phyloP scores from a whole-genome alignment of 2,797 vertebrate genomes.

The Enteromius paludinosus region DNA sequence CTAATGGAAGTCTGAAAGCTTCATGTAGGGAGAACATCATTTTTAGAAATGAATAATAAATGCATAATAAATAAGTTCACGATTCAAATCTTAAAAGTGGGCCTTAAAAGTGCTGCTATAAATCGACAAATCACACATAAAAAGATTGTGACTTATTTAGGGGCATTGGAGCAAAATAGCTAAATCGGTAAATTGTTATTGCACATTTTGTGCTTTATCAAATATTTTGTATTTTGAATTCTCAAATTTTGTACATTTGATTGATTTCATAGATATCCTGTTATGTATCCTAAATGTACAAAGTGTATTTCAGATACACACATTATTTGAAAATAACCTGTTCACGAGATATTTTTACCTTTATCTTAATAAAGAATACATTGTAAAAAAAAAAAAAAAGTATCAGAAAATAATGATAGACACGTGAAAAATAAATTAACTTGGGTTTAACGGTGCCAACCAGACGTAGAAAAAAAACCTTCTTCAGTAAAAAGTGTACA shows the following conservation, averaged over 20 bases:
- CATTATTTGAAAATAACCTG: not conserved
- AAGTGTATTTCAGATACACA: not conserved
- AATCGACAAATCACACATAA: not conserved
- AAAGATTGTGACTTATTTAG: not conserved
- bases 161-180: not conserved
- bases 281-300: not conserved
- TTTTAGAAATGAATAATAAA: not conserved
- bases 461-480: not conserved
- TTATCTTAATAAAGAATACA: not conserved
- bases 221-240: not conserved
- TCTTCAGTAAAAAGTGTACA: not conserved
- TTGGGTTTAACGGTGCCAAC: not conserved
- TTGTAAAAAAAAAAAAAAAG: not conserved
- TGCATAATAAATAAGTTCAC: not conserved
- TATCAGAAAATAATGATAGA: not conserved
- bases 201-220: not conserved
- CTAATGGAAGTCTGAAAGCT: too few relatives aligned
- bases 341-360: not conserved
- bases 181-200: not conserved
- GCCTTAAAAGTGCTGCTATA: not conserved
- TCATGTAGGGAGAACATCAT: not conserved
- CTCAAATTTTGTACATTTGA: not conserved
- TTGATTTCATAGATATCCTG: not conserved
- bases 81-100: not conserved
- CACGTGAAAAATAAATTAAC: not conserved